Evolutionary conservation across 2,888 invertebrate species (phyloP).

Genomic region (Dynastes maya): DNA sequence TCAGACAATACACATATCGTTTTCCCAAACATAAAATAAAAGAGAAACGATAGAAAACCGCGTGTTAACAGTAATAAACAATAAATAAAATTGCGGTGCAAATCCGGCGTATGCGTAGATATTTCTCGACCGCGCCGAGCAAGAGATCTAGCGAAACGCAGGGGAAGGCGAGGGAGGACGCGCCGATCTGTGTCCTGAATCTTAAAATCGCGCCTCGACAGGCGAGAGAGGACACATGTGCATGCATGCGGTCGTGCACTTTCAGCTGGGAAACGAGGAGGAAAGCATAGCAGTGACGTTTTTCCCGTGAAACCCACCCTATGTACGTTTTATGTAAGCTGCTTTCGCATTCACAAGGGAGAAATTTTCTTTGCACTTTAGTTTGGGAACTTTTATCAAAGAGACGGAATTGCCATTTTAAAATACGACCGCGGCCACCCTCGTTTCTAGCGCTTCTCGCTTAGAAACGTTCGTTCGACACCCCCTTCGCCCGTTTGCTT

Average conservation of each 20-base stretch:
- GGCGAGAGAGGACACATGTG: constrained; percentile 66
- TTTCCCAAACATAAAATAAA: too few relatives aligned
- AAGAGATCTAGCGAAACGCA: constrained; percentile 55
- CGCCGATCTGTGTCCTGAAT: constrained; percentile 61
- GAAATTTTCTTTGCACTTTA: constrained; percentile 69
- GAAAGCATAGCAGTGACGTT: constrained; percentile 61
- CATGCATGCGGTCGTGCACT: constrained; percentile 68
- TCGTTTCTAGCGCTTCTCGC: constrained; percentile 5
- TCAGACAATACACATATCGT: too few relatives aligned
- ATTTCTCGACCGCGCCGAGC: constrained; percentile 50
- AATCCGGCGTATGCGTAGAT: constrained; percentile 43
- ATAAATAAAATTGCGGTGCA: constrained; percentile 38
- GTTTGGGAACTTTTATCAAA: constrained; percentile 56
- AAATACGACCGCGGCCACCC: constrained; percentile 35
- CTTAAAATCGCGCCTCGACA: constrained; percentile 56
- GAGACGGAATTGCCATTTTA: constrained; percentile 55
- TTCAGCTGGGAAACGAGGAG: constrained; percentile 66
- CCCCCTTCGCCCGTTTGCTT: too few relatives aligned
- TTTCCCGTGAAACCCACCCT: constrained; percentile 61
- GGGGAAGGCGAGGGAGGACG: constrained; percentile 4
- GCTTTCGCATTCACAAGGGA: constrained; percentile 70
- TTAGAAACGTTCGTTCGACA: neutral
- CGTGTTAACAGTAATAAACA: constrained; percentile 28
- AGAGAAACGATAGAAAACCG: neutral
- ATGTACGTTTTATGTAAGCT: constrained; percentile 66